Evolutionary conservation across 37 sponge, comb jelly and placozoan species (phyloP).

Genomic region (Spongilla lacustris): DNA sequence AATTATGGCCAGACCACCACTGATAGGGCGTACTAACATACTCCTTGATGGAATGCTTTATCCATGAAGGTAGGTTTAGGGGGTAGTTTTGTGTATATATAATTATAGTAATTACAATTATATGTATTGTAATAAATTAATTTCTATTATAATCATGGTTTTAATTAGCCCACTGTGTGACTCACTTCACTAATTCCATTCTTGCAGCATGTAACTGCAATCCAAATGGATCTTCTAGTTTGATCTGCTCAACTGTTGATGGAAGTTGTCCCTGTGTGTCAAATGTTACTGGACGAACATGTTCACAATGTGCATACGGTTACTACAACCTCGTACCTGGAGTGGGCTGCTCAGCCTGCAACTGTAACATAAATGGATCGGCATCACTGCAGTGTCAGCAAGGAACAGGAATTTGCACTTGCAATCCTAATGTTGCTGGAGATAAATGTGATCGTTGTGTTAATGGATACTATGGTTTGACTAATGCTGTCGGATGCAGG

Average conservation of each 20-base stretch:
- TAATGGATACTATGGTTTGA: slow-evolving; percentile 56
- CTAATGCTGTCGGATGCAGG: slow-evolving; percentile 56
- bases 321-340: slow-evolving; percentile 32
- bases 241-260: slow-evolving; percentile 46
- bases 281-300: slow-evolving; percentile 55
- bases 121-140: no score
- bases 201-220: slow-evolving; percentile 28
- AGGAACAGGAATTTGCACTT: slow-evolving; percentile 55
- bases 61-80: no score
- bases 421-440: slow-evolving; percentile 73
- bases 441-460: slow-evolving; percentile 61
- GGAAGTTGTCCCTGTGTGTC: slow-evolving; percentile 75
- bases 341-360: slow-evolving; percentile 45
- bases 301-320: slow-evolving; percentile 39
- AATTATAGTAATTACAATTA: no score
- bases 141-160: no score
- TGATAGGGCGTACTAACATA: no score
- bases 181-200: no score
- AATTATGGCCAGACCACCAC: no score
- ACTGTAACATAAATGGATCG: slow-evolving; percentile 56
- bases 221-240: slow-evolving; percentile 30
- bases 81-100: no score
- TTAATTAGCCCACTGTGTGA: no score
- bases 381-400: slow-evolving; percentile 32
- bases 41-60: no score